Conservation (phyloP, 2,113 vertebrate genomes). For the Elaphurus davidianus region DNA sequence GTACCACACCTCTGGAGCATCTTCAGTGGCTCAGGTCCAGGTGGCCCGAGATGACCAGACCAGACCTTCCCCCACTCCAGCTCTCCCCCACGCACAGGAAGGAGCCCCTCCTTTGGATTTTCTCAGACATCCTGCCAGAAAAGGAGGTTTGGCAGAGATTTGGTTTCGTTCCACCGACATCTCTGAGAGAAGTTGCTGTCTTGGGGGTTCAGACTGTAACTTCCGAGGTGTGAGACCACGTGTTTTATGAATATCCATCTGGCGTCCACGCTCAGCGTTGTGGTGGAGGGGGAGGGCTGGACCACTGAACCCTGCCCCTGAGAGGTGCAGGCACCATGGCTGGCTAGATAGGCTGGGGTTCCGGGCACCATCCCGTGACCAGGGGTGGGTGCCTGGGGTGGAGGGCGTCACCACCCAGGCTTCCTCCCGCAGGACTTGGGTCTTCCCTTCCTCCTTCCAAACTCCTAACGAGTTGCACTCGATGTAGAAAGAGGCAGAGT, state of each 20-base stretch:
- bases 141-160: neutral
- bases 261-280: accelerated
- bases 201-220: neutral
- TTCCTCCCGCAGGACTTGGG: neutral
- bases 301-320: neutral
- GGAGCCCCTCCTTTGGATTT: neutral
- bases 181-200: neutral
- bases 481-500: too few species aligned
- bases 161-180: accelerated
- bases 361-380: accelerated
- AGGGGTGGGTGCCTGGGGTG: neutral
- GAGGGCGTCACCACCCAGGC: accelerated
- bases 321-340: neutral
- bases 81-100: accelerated
- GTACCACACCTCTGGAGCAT: neutral
- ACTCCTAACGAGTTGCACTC: neutral
- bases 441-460: neutral
- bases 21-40: accelerated
- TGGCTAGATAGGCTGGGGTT: too few species aligned
- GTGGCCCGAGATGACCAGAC: neutral
- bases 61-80: neutral
- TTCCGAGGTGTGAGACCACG: accelerated
- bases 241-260: neutral
- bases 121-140: neutral
- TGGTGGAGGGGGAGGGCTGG: accelerated